Evolutionary conservation across 2,797 vertebrate genomes (phyloP).

Genomic region (Phyllotis vaccarum): DNA sequence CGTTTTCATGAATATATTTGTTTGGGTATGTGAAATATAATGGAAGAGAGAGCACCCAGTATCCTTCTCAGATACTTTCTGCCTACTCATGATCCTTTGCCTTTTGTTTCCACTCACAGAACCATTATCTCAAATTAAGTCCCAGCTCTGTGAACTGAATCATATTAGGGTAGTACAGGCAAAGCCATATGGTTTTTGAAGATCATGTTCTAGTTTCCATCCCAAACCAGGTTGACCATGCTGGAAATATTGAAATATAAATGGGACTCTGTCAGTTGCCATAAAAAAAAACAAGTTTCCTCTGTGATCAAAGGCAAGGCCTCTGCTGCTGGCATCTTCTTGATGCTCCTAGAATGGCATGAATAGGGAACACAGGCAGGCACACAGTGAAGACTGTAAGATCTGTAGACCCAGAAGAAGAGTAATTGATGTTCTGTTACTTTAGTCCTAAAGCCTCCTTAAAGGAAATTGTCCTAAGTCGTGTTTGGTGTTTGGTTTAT

Average conservation of each 20-base stretch:
- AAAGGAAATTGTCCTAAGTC: not conserved
- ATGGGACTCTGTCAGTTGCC: not conserved
- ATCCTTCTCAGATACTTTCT: not conserved
- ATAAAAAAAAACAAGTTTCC: not conserved
- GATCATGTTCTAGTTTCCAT: not conserved
- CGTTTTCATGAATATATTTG: not conserved
- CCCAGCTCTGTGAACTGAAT: not conserved
- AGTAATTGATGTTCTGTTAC: not conserved
- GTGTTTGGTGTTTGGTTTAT: not conserved
- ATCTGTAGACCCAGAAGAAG: not conserved
- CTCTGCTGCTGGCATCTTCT: not conserved
- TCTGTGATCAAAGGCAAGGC: not conserved
- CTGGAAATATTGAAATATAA: not conserved
- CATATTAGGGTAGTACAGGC: not conserved
- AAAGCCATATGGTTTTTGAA: not conserved
- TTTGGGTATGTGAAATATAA: not conserved
- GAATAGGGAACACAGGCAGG: not conserved
- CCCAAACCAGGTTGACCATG: not conserved
- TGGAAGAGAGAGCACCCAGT: not conserved
- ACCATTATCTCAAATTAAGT: not conserved
- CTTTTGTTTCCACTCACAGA: slow-evolving; percentile 7
- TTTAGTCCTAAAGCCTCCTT: not conserved
- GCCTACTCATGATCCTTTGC: not conserved
- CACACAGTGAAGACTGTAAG: not conserved
- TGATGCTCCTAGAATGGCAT: not conserved